Percentiles rank a stretch among this genome's conserved stretches.
Evolutionary conservation across 2,888 invertebrate species (phyloP).

Genomic region (Alviniconcha strummeri): DNA sequence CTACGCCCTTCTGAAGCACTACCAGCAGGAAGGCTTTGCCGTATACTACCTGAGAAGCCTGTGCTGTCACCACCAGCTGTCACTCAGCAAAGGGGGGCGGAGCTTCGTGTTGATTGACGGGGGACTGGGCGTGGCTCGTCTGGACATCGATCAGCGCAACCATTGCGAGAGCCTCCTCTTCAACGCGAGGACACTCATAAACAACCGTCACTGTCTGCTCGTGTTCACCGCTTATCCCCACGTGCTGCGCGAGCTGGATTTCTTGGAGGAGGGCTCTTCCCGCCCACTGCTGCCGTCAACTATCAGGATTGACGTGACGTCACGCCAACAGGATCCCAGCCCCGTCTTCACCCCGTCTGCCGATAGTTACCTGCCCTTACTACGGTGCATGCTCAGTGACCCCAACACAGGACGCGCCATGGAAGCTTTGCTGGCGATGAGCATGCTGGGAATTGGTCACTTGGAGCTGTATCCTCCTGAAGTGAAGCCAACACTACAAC

Average conservation of each 20-base stretch:
- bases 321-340: neutral
- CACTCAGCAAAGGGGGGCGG: neutral
- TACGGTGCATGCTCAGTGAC: neutral
- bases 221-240: slow-evolving; percentile 17
- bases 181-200: neutral
- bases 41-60: neutral
- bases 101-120: neutral
- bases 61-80: neutral
- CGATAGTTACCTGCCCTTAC: neutral
- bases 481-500: neutral
- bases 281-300: neutral
- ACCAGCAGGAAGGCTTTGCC: neutral
- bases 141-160: neutral
- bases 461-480: neutral
- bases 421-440: neutral
- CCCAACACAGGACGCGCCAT: neutral
- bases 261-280: neutral
- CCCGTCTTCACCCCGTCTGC: neutral
- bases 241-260: slow-evolving; percentile 1
- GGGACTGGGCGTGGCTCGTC: neutral
- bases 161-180: neutral
- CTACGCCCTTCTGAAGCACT: neutral
- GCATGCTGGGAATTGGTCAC: neutral
- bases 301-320: neutral
- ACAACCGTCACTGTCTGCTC: neutral